Base-by-base conservation (phyloP, 2,113 vertebrate genomes). In the Rhea pennata region DNA sequence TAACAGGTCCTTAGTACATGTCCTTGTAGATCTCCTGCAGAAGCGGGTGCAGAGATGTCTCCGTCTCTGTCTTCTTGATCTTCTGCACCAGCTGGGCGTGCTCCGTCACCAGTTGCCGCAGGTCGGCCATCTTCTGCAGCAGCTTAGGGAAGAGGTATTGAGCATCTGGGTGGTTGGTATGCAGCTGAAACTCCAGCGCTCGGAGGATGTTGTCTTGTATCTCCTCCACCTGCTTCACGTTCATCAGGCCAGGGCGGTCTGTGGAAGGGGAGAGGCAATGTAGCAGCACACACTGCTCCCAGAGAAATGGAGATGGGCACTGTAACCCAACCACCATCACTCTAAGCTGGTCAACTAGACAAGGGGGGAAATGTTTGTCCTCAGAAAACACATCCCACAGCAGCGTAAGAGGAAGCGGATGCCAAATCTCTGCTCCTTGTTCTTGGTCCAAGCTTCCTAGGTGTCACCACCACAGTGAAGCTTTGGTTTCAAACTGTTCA, bases 11-110 rank as follows among this genome's bases (percentile, higher is more conserved):
- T 98, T 97, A 99, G 96, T 99, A 99, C 99, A 99, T 99, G 98
- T 99, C 99, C 97, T 99, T 99, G 96, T 99, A 99, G 97, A 99
- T 99, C 98, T 99, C 99, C 97, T 99, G 99, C 95, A 99, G 98
- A 75, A 99, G 98, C 0, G 99, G 99, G 97, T 99, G 99, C 86
- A 99, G 98, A 46, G 99, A 99, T 39, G 99, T 99, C 94, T 99
- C 99, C 0, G 99, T 98, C 97, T 99, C 99, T 0, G 99, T 99
- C 97, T 99, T 99, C 97, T 99, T 99, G 95, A 99, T 99, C 97
- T 99, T 99, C 97, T 99, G 99, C 97, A 99, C 99, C 84, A 99
- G 98, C 97, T 99, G 99, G 76, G 98, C 99, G 0, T 99, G 99
- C 96, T 99, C 99, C 0, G 99, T 99, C 96, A 99, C 99, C 95